Evolutionary conservation across 2,797 vertebrate species (phyloP).

Genomic region (Cetoscarus ocellatus): DNA sequence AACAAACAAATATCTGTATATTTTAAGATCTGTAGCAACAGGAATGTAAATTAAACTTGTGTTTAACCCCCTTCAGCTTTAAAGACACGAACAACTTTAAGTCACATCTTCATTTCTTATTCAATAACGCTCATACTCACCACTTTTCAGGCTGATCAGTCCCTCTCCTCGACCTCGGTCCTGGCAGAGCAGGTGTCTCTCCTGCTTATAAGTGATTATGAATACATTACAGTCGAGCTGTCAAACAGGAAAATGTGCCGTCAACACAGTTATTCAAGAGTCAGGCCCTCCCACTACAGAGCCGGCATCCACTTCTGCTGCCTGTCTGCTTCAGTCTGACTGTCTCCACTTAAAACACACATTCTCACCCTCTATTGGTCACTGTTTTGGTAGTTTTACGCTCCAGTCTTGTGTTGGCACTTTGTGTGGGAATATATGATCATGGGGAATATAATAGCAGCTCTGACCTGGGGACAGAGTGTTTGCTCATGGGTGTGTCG

Average conservation of each 20-base stretch:
- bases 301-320: neutral
- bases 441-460: slow-evolving; percentile 6
- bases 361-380: slow-evolving; percentile 10
- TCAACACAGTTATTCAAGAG: slow-evolving; percentile 63
- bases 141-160: neutral
- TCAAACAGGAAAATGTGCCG: slow-evolving; percentile 48
- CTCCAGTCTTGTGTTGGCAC: neutral
- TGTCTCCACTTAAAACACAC: slow-evolving; percentile 13
- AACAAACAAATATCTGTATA: neutral
- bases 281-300: slow-evolving; percentile 15
- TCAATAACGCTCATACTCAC: slow-evolving; percentile 41
- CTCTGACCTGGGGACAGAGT: slow-evolving; percentile 8
- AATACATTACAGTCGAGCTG: slow-evolving; percentile 28
- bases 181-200: slow-evolving; percentile 42
- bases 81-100: neutral
- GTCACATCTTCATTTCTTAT: neutral
- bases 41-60: no score
- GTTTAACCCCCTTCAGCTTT: neutral
- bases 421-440: slow-evolving; percentile 1
- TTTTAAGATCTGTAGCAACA: no score
- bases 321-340: neutral
- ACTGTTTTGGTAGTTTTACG: no score
- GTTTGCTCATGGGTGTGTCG: slow-evolving; percentile 53
- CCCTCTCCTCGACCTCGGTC: slow-evolving; percentile 1
- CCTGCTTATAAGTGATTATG: slow-evolving; percentile 24